These are phyloP conservation scores for Ophion ventricosus DNA, from an alignment of 2,888 invertebrate species.

Conservation along the genomic window DNA sequence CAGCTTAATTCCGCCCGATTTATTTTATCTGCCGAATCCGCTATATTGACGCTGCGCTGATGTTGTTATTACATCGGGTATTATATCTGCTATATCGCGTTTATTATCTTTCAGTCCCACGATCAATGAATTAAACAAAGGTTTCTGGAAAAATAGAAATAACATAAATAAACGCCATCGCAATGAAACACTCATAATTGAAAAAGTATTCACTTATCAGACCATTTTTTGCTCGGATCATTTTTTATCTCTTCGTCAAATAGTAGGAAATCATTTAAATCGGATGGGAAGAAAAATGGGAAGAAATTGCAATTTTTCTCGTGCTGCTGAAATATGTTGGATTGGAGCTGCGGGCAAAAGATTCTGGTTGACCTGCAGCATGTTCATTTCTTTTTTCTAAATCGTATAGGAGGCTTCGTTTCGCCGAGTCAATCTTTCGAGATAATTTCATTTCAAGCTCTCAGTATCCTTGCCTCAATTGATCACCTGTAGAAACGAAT, in stretches of 20 bases:
- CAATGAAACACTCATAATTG: neutral
- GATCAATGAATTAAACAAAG: neutral
- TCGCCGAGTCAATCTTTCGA: neutral
- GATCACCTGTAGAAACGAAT: neutral
- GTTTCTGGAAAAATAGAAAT: neutral
- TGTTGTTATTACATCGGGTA: neutral
- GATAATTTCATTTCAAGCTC: neutral
- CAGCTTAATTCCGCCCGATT: neutral
- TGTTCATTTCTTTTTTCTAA: constrained; percentile 4
- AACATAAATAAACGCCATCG: neutral
- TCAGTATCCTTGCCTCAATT: neutral
- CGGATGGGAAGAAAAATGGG: too few species aligned
- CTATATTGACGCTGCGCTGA: neutral
- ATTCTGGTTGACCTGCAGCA: neutral
- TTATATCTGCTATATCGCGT: neutral
- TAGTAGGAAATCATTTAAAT: constrained; percentile 5
- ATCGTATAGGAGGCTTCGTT: constrained; percentile 13
- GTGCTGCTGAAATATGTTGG: neutral
- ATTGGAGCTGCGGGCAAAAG: neutral
- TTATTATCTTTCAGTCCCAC: neutral
- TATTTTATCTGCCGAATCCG: neutral
- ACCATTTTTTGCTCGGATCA: neutral
- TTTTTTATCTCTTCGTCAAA: constrained; percentile 16
- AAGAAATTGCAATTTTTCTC: neutral
- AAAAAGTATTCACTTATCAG: neutral